These are phyloP conservation scores for Ormyrus labotus DNA, from an alignment of 2,888 invertebrate species.

Conservation along the genomic window DNA sequence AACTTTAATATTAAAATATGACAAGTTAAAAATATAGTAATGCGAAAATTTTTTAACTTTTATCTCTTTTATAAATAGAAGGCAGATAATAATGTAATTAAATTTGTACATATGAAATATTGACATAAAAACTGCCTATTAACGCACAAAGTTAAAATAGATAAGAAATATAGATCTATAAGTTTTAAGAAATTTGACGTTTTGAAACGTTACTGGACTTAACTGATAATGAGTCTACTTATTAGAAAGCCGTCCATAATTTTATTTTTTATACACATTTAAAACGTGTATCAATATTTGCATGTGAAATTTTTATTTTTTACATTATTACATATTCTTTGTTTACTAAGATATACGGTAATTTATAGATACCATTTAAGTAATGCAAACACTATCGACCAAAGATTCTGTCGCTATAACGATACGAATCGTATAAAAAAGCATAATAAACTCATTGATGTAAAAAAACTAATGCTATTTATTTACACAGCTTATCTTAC, in stretches of 20 bases:
- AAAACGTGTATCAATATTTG: slow-evolving; percentile 20
- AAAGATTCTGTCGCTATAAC: slow-evolving; percentile 48
- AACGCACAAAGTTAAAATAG: too few species aligned
- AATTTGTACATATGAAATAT: too few species aligned
- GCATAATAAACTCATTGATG: slow-evolving; percentile 43
- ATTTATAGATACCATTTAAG: slow-evolving; percentile 26
- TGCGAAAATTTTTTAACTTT: background rate
- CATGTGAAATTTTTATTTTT: slow-evolving; percentile 25
- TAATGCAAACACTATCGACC: slow-evolving; percentile 39
- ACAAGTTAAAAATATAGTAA: too few species aligned
- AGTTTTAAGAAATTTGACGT: background rate
- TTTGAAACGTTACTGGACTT: slow-evolving; percentile 26
- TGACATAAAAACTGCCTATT: too few species aligned
- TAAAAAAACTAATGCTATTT: slow-evolving; percentile 52
- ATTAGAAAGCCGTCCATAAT: slow-evolving; percentile 62
- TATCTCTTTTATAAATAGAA: background rate
- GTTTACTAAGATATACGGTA: background rate
- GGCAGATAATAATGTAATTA: background rate
- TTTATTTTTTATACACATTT: slow-evolving; percentile 42
- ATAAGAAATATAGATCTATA: too few species aligned
- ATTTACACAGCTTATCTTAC: slow-evolving; percentile 45
- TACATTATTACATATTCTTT: slow-evolving; percentile 16
- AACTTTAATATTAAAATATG: slow-evolving; percentile 23
- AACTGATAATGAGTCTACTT: slow-evolving; percentile 42
- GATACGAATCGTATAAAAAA: slow-evolving; percentile 45